These are phyloP conservation scores for Bimastos eiseni DNA, from an alignment of 2,888 invertebrate genomes.

Conservation along the genomic window DNA sequence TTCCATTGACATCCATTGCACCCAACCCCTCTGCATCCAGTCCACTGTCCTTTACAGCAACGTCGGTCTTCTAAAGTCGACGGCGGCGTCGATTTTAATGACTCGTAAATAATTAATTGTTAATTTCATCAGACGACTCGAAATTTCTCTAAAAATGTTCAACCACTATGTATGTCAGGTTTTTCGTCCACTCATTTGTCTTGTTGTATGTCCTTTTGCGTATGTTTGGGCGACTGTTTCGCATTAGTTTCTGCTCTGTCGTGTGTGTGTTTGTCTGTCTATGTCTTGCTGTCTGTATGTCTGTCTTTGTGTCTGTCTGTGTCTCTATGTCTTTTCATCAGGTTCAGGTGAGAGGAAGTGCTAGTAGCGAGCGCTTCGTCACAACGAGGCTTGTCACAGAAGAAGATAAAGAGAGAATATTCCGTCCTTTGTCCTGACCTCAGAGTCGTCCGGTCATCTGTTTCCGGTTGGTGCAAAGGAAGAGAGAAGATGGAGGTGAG, in stretches of 20 bases:
- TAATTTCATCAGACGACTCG: background rate
- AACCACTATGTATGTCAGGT: background rate
- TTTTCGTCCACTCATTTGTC: background rate
- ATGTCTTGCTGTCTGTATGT: background rate
- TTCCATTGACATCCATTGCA: no score
- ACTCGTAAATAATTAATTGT: conserved; percentile 13
- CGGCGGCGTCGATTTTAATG: background rate
- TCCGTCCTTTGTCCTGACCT: background rate
- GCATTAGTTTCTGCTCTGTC: no score
- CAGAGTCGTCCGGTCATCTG: background rate
- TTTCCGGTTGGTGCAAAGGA: background rate
- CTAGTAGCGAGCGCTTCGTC: background rate
- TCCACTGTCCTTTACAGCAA: background rate
- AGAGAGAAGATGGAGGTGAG: background rate
- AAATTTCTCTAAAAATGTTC: background rate
- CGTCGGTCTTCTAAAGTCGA: background rate
- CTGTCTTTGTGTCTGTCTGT: background rate
- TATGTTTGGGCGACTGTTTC: background rate
- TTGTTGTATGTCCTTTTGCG: background rate
- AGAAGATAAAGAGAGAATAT: background rate
- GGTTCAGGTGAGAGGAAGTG: background rate
- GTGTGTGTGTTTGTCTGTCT: background rate
- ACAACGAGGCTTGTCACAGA: background rate
- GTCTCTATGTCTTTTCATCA: background rate
- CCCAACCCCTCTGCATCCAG: background rate